phyloP scores from a whole-genome alignment of 1,140 invertebrate genomes.

The Procambarus virginalis region DNA sequence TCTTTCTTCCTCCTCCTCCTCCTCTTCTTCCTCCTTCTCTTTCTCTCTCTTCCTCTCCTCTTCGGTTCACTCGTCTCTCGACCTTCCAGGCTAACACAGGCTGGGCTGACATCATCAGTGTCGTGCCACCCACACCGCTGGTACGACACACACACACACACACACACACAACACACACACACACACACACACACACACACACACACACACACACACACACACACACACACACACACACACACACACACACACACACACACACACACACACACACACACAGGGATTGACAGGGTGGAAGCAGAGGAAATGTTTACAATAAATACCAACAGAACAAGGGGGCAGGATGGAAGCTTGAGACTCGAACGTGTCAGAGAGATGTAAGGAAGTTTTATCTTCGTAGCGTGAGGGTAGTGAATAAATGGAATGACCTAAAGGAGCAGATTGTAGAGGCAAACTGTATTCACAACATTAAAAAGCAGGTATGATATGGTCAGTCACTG shows the following conservation, averaged over 20 bases:
- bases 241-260: background rate
- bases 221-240: background rate
- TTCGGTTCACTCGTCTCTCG: background rate
- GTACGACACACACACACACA: background rate
- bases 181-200: conserved; percentile 1
- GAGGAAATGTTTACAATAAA: too few relatives aligned
- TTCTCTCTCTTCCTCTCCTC: background rate
- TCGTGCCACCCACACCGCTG: background rate
- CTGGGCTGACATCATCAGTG: background rate
- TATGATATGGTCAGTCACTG: too few relatives aligned
- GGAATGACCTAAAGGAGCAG: too few relatives aligned
- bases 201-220: background rate
- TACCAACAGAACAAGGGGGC: too few relatives aligned
- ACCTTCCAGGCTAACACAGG: background rate
- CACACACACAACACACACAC: background rate
- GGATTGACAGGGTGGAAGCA: too few relatives aligned
- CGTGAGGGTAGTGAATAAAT: too few relatives aligned
- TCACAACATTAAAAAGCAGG: too few relatives aligned
- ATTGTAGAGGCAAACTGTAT: too few relatives aligned
- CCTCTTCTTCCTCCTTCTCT: background rate
- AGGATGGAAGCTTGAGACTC: too few relatives aligned
- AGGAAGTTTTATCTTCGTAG: too few relatives aligned
- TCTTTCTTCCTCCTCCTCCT: background rate
- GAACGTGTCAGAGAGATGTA: too few relatives aligned
- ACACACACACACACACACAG: too few relatives aligned